Evolutionary conservation across 2,797 vertebrate species (phyloP), one percentile per base, ranked within the genome.

Genomic region (Acestrorhynchus altus): DNA sequence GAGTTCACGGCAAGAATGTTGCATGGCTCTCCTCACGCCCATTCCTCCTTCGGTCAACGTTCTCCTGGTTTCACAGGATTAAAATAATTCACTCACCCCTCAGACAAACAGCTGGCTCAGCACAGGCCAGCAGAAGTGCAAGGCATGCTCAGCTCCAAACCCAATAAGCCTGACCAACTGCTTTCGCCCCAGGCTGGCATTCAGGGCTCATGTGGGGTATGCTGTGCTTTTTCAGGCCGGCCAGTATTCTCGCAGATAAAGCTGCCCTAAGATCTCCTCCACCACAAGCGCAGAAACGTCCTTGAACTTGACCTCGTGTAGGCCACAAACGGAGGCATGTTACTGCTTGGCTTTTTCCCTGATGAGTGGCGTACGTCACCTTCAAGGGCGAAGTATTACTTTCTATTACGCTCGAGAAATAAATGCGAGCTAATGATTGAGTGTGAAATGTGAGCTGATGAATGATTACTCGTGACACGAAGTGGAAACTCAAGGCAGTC

Each of bases 61-160:
- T 86, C 88, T 89, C 85, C 86, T 85, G 79, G 74, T 86, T 87
- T 80, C 86, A 88, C 78, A 85, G 81, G 81, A 89, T 90, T 89
- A 89, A 87, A 85, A 90, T 90, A 82, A 86, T 90, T 90, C 88
- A 86, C 85, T 83, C 77, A 87, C 83, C 82, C 74, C 49, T 63
- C 0, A 11, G 61, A 74, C 85, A 85, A 90, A 87, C 70, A 74
- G 88, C 90, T 90, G 89, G 89, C 81, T 91, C 89, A 89, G 88
- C 87, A 82, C 70, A 74, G 47, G 24, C 79, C 82, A 67, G 57
- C 82, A 81, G 80, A 79, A 80, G 82, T 82, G 81, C 83, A 86
- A 87, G 90, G 83, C 77, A 83, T 81, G 86, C 85, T 86, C 83
- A 85, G 85, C 87, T 92, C 87, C 85, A 87, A 88, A 90, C 83